Percentiles rank a stretch among this genome's conserved stretches.
phyloP scores from a whole-genome alignment of 2,113 vertebrate genomes.

The Coturnix japonica region DNA sequence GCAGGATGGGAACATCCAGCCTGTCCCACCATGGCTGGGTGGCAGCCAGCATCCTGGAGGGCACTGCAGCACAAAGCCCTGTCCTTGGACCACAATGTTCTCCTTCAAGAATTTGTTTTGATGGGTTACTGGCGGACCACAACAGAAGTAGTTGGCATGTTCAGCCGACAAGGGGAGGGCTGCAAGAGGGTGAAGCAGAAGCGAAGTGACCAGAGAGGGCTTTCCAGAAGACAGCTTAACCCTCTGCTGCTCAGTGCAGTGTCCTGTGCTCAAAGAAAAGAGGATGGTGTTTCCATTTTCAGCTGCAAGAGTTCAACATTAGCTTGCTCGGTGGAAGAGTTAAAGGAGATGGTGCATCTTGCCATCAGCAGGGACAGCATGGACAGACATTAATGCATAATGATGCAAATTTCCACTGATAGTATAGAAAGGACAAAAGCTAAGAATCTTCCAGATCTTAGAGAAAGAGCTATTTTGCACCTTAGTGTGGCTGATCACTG shows the following conservation, averaged over 20 bases:
- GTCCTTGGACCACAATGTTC: fast-evolving
- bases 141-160: neutral
- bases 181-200: neutral
- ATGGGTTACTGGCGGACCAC: neutral
- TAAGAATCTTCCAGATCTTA: neutral
- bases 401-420: neutral
- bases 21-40: neutral
- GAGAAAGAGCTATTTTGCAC: neutral
- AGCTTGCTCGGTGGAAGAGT: neutral
- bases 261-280: neutral
- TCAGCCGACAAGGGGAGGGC: neutral
- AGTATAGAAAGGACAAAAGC: neutral
- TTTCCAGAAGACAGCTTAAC: neutral
- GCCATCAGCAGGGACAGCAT: neutral
- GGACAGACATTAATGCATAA: neutral
- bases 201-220: fast-evolving
- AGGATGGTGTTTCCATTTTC: neutral
- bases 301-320: neutral
- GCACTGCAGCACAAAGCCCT: neutral
- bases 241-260: neutral
- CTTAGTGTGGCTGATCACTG: neutral
- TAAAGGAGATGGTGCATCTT: neutral
- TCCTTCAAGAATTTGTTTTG: neutral
- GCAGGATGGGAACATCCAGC: neutral
- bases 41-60: neutral